Evolutionary conservation across 2,888 invertebrate species (phyloP), one percentile per base, ranked within the genome.

Genomic region (Aleiodes testaceus): DNA sequence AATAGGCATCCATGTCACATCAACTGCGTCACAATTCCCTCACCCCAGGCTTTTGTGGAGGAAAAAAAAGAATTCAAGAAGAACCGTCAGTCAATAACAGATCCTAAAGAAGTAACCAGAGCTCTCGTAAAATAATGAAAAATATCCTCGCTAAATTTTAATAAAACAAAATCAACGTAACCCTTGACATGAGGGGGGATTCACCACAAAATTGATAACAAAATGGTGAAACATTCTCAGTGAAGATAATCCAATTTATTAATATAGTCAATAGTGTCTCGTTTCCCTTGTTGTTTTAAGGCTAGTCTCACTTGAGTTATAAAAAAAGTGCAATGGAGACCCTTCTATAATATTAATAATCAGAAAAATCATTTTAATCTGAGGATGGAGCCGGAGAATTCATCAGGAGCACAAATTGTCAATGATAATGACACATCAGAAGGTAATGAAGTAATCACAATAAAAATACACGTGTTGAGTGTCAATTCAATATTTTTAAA

Each of bases 181-280:
- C 77, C 79, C 64, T 74, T 78, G 82, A 79, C 79, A 77, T 49
- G 22, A 7, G 16, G 45, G 26, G 52, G 14, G 14, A 45, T 45
- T n/a, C 22, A 63, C 44, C 44, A 45, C 42, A 18, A 63, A 45
- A 63, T 47, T 55, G 77, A 79, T 78, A 78, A 75, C 67, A 74
- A 75, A 67, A 69, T 77, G 77, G 74, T 71, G 73, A 75, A 78
- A 77, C 55, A 53, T 42, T 12, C 45, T 22, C 20, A 36, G 66
- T 59, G 22, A 64, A 55, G 76, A 80, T 78, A 77, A 78, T 77
- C 73, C n/a, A 55, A 68, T 70, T 74, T 68, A 65, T 72, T 74
- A 61, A 71, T 42, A 72, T 69, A 20, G 50, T 36, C 61, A 66
- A 73, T 63, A 68, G 70, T 71, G 50, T 14, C 44, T 63, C 14